A percentile compares a stretch with the other conserved stretches of the same genome.
These are phyloP conservation scores for Neoscelio sp. DNA, from an alignment of 2,888 invertebrate species.

Conservation along the genomic window DNA sequence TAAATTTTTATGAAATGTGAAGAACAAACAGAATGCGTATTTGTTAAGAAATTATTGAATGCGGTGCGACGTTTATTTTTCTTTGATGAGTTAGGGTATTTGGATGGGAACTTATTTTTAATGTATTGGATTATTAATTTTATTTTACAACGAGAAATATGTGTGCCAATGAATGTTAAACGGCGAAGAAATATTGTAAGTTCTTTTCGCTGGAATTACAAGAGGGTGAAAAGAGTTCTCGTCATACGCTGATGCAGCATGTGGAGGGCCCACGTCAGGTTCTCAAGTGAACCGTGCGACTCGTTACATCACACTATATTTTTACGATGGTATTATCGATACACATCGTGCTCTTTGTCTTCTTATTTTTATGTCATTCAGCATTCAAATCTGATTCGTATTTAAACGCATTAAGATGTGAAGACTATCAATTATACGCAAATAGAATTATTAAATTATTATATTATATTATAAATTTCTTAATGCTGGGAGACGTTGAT, in stretches of 20 bases:
- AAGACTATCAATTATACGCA: no score
- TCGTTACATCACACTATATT: slow-evolving; percentile 63
- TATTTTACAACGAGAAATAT: slow-evolving; percentile 13
- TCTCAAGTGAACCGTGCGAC: slow-evolving; percentile 59
- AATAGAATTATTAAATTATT: no score
- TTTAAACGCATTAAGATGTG: no score
- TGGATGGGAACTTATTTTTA: no score
- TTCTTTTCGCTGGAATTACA: slow-evolving; percentile 54
- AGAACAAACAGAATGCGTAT: no score
- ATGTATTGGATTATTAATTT: not conserved
- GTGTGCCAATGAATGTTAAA: slow-evolving; percentile 28
- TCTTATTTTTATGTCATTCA: not conserved
- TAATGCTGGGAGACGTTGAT: no score
- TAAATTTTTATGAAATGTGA: no score
- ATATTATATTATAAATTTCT: no score
- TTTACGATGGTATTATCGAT: slow-evolving; percentile 66
- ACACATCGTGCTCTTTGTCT: slow-evolving; percentile 47
- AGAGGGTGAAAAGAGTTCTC: slow-evolving; percentile 52
- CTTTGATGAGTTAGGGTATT: not conserved
- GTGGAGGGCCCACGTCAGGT: slow-evolving; percentile 57
- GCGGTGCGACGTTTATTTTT: no score
- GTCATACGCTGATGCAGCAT: slow-evolving; percentile 63
- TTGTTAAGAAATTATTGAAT: no score
- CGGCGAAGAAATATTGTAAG: slow-evolving; percentile 50
- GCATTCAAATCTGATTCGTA: slow-evolving; percentile 4